Base-by-base conservation (phyloP, 2,797 vertebrate species). In the Sebastes oblongus region DNA sequence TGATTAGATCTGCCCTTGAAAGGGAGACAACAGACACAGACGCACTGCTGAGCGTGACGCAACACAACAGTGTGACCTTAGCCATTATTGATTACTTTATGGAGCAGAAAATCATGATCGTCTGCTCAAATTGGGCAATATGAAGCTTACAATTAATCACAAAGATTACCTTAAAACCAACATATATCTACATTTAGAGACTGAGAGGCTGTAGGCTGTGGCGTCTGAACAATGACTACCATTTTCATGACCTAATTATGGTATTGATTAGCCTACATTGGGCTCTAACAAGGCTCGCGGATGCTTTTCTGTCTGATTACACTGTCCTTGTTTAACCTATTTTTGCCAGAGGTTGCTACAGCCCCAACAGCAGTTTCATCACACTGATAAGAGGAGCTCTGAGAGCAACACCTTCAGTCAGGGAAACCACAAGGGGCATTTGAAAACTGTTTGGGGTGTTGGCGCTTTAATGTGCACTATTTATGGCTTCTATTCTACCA, bases 221-320 rank as follows among this genome's bases (percentile, higher is more conserved):
- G 84, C 65, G 68, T 82, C 70, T 52, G 72, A 76, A 84, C 76
- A 72, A 75, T 50, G 62, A 72, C 75, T 70, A 22, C 59, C 46
- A 61, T 88, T 87, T 85, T 84, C 88, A 86, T 88, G 90, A 84
- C 85, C 92, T 89, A 79, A 91, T 91, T 88, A 90, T 90, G 59
- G 25, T 89, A 95, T 95, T 91, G 93, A 95, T 94, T 92, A 93
- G 72, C 93, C 93, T 90, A 92, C 85, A 92, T 93, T 78, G 62
- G 72, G 78, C 60, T 72, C 80, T 68, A 81, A 75, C 77, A 55
- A 83, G 82, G 85, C 74, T 68, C 42, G 65, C 22, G 55, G 66
- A 84, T 77, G 78, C 67, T 71, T 73, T 87, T 87, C 61, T 77
- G 76, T 88, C 75, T 87, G 83, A 86, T 88, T 78, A 81, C 86